Evolutionary conservation across 2,888 invertebrate species (phyloP).

Genomic region (Meliscaeva auricollis): DNA sequence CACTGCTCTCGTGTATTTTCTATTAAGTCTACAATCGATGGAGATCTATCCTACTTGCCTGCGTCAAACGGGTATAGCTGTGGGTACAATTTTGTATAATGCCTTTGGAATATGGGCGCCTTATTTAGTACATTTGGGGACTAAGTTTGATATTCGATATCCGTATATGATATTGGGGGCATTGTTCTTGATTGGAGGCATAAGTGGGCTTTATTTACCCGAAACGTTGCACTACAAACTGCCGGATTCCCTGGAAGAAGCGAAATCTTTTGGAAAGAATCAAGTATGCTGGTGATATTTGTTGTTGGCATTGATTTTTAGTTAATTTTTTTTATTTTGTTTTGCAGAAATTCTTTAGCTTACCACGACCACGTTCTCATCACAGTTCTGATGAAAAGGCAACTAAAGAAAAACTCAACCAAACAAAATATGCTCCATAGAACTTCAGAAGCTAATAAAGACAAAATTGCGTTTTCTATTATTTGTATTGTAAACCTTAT

Average conservation of each 20-base stretch:
- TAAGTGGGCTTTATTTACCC: constrained; percentile 86
- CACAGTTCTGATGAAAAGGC: constrained; percentile 39
- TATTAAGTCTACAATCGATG: constrained; percentile 86
- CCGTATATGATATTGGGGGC: constrained; percentile 84
- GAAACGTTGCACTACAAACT: constrained; percentile 87
- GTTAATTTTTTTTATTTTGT: constrained; percentile 76
- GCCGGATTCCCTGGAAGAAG: constrained; percentile 88
- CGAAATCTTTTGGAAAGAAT: constrained; percentile 85
- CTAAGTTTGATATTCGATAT: constrained; percentile 83
- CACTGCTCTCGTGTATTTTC: constrained; percentile 86
- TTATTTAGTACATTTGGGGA: constrained; percentile 86
- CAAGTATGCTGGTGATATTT: constrained; percentile 78
- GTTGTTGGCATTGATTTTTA: neutral
- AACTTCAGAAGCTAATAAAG: neutral
- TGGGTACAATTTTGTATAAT: constrained; percentile 86
- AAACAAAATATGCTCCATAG: constrained; percentile 78
- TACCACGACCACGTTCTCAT: constrained; percentile 80
- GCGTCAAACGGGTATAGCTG: constrained; percentile 87
- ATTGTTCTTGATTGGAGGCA: constrained; percentile 84
- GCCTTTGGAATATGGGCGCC: constrained; percentile 86
- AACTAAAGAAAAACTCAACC: constrained; percentile 78
- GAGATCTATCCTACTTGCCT: constrained; percentile 89
- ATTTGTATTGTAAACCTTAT: neutral
- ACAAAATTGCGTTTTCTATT: constrained; percentile 21
- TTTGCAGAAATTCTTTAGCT: constrained; percentile 83